Base-by-base conservation (phyloP, 35 echinoderm and acorn worm species). In the Hemicentrotus pulcherrimus region DNA sequence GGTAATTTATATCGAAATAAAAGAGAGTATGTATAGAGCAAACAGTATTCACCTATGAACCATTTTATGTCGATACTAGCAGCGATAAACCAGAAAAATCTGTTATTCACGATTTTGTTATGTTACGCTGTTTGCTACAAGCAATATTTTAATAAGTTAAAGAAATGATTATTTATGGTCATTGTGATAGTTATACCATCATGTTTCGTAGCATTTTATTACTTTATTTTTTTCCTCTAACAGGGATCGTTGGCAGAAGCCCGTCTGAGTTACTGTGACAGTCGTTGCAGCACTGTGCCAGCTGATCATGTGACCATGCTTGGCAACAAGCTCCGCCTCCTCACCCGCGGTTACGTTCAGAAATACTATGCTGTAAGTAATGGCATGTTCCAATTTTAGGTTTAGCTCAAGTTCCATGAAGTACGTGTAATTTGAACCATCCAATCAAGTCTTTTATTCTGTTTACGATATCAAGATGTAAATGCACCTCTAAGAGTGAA, bases 361-460 rank as follows among this genome's bases (percentile, higher is more conserved):
- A 99, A 94, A 55, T 97, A 99, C 47, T 99, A 99, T 88, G 88
- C 91, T 55, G 98, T 99, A 94, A 97, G 97, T 95, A 19, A 71
- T 71, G 5, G 5, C 24, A 28, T 78, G 22, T 78, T 0, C 65
- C 19, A 78, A n/a, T 28, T 6, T 22, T 22, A 78, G 65, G 19
- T 22, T 22, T 28, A 78, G 65, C 65, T 78, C 24, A 78, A n/a
- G 65, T 28, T 28, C 19, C 28, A n/a, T 28, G 65, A 78, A 78
- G 24, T 78, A 78, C n/a, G 18, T n/a, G 16, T 59, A 59, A 9
- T 59, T 41, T 78, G 19, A 78, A 78, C 22, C 65, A 2, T 78
- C 65, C 22, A n/a, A 28, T n/a, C 6, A 78, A 78, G 65, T 78
- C 2, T 28, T 78, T 0, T 2, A 78, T 6, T 4, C 50, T 41